Evolutionary conservation across 2,888 invertebrate genomes (phyloP), one percentile per base, ranked within the genome.

Genomic region (Nomada ruficornis): DNA sequence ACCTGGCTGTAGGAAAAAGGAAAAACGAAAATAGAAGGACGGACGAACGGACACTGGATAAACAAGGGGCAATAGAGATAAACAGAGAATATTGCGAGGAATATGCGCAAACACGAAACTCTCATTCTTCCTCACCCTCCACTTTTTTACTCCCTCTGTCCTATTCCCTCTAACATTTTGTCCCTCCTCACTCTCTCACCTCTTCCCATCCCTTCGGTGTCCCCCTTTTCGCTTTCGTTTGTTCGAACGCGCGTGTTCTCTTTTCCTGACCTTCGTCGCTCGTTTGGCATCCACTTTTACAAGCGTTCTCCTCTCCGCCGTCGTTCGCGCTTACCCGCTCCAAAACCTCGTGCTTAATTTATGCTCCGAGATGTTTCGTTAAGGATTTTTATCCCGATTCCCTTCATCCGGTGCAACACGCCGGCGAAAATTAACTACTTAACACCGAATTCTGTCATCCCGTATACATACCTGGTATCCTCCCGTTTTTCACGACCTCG

Each of bases 31-130:
- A 86, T 73, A 86, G 84, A 89, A 85, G 85, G 77, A 78, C 85
- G 87, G 87, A 87, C 89, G 88, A 90, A 87, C 89, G 89, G 90
- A 90, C 90, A 88, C 90, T 92, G 92, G 91, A 92, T 91, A 93
- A 93, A 92, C 91, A 91, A 91, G 91, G 90, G 91, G 92, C 93
- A 93, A 93, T 92, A 90, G 90, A 91, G 91, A 93, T 93, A 93
- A 93, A 93, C 92, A 93, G 90, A 90, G 92, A 91, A 91, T 92
- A 92, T 91, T 91, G 91, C 90, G 91, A 91, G 91, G 90, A 92
- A 93, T 92, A 92, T 91, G 91, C 91, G 90, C 91, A 91, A 92
- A 92, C 90, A 92, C 90, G 89, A 89, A 90, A 89, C 88, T 87
- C 87, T 84, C 86, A 78, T 87, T 88, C 86, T 78, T 80, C 76